Conservation (phyloP, 2,113 vertebrate genomes). For the Ptilorrhoa leucosticta region DNA sequence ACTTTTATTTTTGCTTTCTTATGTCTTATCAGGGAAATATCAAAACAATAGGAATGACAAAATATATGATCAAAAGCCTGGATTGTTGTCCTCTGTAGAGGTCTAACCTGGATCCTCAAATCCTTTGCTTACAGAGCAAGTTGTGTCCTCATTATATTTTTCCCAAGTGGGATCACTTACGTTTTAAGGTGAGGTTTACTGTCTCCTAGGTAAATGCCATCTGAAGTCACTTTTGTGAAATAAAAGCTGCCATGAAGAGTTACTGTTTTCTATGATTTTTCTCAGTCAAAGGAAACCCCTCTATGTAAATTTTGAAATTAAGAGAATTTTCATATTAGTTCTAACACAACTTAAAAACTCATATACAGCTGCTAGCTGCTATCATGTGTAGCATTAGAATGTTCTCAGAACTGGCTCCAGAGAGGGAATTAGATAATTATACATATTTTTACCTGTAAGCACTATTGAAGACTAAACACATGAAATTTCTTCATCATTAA, state of each 20-base stretch:
- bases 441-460: not conserved
- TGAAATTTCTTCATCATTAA: not conserved
- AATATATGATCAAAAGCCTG: not conserved
- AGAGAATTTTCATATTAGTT: not conserved
- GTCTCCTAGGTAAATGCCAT: not conserved
- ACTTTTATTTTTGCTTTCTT: not conserved
- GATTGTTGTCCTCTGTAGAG: not conserved
- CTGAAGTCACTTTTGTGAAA: not conserved
- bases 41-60: not conserved
- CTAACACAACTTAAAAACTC: not conserved
- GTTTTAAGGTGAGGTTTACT: not conserved
- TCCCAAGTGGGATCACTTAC: not conserved
- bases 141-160: not conserved
- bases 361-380: not conserved
- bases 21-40: not conserved
- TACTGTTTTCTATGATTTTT: not conserved
- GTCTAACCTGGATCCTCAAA: not conserved
- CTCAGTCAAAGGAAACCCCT: not conserved
- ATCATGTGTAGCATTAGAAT: not conserved
- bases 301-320: not conserved
- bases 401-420: not conserved
- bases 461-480: not conserved
- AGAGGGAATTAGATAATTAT: not conserved
- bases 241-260: not conserved
- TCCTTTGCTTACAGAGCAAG: rapidly evolving